Percentiles rank a stretch among this genome's conserved stretches.
Evolutionary conservation across 1,140 invertebrate genomes (phyloP).

Genomic region (Nomia melanderi): DNA sequence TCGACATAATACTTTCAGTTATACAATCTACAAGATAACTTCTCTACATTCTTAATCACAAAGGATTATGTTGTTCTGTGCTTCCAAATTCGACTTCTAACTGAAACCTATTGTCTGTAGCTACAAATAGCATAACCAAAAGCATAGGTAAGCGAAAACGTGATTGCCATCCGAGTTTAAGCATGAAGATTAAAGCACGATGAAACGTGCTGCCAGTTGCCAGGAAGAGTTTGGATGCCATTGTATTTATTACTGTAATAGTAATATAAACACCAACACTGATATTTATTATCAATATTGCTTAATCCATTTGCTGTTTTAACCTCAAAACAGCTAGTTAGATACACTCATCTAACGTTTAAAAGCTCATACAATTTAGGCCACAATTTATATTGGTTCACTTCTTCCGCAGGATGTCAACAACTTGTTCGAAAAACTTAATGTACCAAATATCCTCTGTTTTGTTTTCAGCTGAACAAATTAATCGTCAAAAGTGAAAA

Average conservation of each 20-base stretch:
- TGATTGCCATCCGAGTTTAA: slow-evolving; percentile 83
- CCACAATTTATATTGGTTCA: not conserved
- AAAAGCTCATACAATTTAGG: not conserved
- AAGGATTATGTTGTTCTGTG: slow-evolving; percentile 42
- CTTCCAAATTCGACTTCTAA: slow-evolving; percentile 78
- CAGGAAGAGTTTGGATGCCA: slow-evolving; percentile 68
- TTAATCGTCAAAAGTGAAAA: not conserved
- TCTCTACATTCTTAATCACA: slow-evolving; percentile 35
- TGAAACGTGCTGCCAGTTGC: slow-evolving; percentile 73
- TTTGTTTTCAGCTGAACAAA: not conserved
- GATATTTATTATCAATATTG: not conserved
- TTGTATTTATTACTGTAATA: slow-evolving; percentile 52
- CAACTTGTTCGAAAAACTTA: not conserved
- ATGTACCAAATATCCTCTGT: not conserved
- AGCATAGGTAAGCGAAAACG: slow-evolving; percentile 82
- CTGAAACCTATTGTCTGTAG: slow-evolving; percentile 82
- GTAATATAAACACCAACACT: not conserved
- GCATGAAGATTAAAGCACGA: slow-evolving; percentile 79
- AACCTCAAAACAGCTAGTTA: not conserved
- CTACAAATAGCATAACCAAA: slow-evolving; percentile 81
- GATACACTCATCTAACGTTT: not conserved
- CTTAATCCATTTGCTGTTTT: not conserved
- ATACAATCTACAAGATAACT: not conserved
- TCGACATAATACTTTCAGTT: not conserved
- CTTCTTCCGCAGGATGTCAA: not conserved